A percentile compares a stretch with the other conserved stretches of the same genome.
Conservation (phyloP, 2,113 vertebrate species). For the Camelus dromedarius region DNA sequence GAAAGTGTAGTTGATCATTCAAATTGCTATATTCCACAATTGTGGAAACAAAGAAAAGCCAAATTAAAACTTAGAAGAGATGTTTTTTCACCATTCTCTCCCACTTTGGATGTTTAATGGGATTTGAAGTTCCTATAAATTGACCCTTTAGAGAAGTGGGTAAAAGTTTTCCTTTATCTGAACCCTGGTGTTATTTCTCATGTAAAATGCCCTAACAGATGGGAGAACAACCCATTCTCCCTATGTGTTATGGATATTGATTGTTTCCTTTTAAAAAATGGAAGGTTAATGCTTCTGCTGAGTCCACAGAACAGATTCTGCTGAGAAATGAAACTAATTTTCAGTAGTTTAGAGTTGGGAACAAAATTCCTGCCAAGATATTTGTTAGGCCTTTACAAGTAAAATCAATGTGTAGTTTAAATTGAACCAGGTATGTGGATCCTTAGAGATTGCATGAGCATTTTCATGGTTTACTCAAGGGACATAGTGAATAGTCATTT, state of each 20-base stretch:
- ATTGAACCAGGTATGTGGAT: not conserved
- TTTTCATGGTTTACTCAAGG: not conserved
- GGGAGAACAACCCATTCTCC: slow-evolving; percentile 27
- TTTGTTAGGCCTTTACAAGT: slow-evolving; percentile 23
- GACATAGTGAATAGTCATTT: not conserved
- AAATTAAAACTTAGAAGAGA: not conserved
- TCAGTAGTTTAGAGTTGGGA: not conserved
- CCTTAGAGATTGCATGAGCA: not conserved
- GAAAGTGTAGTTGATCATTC: not conserved
- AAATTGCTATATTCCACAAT: not conserved
- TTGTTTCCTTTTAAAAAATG: slow-evolving; percentile 69
- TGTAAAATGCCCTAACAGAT: slow-evolving; percentile 11
- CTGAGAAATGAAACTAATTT: slow-evolving; percentile 61
- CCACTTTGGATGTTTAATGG: not conserved
- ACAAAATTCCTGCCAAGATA: slow-evolving; percentile 19
- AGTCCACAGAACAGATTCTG: slow-evolving; percentile 64
- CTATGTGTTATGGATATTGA: slow-evolving; percentile 38
- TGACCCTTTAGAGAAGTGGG: not conserved
- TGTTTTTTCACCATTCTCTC: not conserved
- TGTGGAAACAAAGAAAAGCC: not conserved
- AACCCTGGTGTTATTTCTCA: slow-evolving; percentile 3
- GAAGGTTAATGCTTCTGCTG: slow-evolving; percentile 56
- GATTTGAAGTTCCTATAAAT: not conserved
- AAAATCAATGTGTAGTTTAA: not conserved
- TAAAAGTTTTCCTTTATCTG: not conserved